These are phyloP conservation scores for Acheta domesticus DNA, from an alignment of 2,888 invertebrate species.

Conservation along the genomic window DNA sequence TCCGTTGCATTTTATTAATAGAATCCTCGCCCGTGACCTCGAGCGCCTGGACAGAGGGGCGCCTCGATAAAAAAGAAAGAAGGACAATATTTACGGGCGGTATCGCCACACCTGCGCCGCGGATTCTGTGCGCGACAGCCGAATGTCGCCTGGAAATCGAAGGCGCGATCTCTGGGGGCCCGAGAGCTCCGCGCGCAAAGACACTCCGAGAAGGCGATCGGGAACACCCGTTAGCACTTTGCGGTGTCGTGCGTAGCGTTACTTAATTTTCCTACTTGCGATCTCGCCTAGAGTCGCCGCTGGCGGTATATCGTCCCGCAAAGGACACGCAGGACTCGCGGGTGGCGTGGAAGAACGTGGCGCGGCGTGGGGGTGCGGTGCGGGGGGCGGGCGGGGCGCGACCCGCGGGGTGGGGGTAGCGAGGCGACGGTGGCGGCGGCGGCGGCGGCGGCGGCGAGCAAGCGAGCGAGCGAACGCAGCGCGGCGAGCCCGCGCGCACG, in stretches of 20 bases:
- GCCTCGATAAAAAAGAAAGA: neutral
- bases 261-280: neutral
- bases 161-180: neutral
- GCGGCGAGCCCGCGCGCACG: neutral
- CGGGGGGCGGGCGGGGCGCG: too few relatives aligned
- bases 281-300: neutral
- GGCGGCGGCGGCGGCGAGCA: too few relatives aligned
- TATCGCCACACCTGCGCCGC: too few relatives aligned
- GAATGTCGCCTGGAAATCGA: neutral
- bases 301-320: too few relatives aligned
- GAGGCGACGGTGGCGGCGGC: too few relatives aligned
- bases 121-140: neutral
- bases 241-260: neutral
- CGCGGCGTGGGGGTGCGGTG: too few relatives aligned
- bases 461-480: neutral
- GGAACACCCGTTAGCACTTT: neutral
- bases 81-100: neutral
- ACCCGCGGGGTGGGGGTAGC: too few relatives aligned
- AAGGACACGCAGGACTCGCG: too few relatives aligned
- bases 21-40: neutral
- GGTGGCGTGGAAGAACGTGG: too few relatives aligned
- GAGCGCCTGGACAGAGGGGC: neutral
- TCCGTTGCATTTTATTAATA: neutral
- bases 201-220: neutral
- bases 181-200: neutral